Conservation (phyloP, 2,888 invertebrate genomes). For the Chrysotoxum bicinctum region DNA sequence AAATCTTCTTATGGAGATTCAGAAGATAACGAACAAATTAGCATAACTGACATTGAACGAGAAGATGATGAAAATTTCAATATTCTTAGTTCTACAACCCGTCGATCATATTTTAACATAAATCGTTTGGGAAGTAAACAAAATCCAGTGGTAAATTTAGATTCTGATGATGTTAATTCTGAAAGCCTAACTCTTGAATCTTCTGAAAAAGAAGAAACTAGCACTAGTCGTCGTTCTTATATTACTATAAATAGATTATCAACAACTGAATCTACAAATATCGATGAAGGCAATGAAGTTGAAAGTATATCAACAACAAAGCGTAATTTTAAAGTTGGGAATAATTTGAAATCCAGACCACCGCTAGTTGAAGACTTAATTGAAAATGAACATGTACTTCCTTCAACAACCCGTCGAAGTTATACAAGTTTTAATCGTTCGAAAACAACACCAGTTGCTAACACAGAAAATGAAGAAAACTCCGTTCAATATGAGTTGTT, state of each 20-base stretch:
- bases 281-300: not conserved
- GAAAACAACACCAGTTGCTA: constrained; percentile 44
- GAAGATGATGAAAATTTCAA: constrained; percentile 1
- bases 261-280: not conserved
- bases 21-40: not conserved
- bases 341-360: not conserved
- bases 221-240: constrained; percentile 54
- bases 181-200: not conserved
- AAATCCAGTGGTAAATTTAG: not conserved
- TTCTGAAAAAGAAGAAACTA: not conserved
- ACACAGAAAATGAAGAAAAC: constrained; percentile 29
- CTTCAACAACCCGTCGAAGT: constrained; percentile 52
- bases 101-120: constrained; percentile 48
- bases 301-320: not conserved
- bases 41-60: not conserved
- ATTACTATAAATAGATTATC: constrained; percentile 19
- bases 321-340: not conserved
- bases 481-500: constrained; percentile 24
- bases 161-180: not conserved
- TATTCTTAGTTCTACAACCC: constrained; percentile 21
- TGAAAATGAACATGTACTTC: too few relatives aligned
- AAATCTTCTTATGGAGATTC: not conserved
- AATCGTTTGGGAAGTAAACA: constrained; percentile 30
- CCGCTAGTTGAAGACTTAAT: not conserved
- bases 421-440: constrained; percentile 63